A percentile compares a stretch with the other conserved stretches of the same genome.
phyloP scores from a whole-genome alignment of 92 coral and sea anemone genomes.

The Epizoanthus fatuus region DNA sequence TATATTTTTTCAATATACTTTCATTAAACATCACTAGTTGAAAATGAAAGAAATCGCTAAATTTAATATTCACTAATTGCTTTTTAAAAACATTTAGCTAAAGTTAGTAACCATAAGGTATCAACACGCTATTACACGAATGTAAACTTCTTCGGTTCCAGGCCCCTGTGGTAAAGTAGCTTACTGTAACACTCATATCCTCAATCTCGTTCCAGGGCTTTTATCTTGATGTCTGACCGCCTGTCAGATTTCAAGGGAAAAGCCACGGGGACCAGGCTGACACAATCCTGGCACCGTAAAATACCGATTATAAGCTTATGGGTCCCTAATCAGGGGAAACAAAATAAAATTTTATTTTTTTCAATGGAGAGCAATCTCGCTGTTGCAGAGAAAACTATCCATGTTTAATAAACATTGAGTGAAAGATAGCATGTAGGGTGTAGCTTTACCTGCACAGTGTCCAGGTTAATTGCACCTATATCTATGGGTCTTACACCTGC shows the following conservation, averaged over 20 bases:
- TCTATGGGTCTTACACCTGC: conserved; percentile 60
- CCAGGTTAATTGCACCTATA: conserved; percentile 57
- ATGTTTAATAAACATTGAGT: neutral
- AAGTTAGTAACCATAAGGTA: no score
- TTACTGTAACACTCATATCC: no score
- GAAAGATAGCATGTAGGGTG: neutral
- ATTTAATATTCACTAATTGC: neutral
- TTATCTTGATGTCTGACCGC: no score
- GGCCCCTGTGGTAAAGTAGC: no score
- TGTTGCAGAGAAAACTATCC: neutral
- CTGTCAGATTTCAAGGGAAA: neutral
- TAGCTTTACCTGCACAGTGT: conserved; percentile 75
- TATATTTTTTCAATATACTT: no score
- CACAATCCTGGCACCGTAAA: neutral
- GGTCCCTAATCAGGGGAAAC: no score
- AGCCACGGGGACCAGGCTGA: neutral
- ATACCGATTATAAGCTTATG: neutral
- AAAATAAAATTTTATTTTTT: no score
- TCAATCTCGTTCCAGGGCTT: no score
- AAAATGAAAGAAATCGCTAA: no score
- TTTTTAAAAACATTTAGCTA: no score
- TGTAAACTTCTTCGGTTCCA: no score
- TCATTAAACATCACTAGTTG: neutral
- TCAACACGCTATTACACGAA: no score
- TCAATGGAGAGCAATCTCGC: neutral